Base-by-base conservation (phyloP, 2,888 invertebrate genomes). In the Yponomeuta sedellus region DNA sequence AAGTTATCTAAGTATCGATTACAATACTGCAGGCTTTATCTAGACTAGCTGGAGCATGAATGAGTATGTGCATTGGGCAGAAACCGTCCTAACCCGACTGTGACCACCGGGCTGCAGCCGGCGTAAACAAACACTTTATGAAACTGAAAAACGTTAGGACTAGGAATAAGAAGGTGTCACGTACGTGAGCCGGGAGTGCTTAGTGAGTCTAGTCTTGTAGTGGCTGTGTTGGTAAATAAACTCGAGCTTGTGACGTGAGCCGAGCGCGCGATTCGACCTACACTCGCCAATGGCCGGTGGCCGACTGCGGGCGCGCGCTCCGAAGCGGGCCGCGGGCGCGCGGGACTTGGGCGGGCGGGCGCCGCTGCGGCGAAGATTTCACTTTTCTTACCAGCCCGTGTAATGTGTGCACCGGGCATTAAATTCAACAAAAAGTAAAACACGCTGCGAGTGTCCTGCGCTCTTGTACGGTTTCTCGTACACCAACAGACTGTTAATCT, bases 241-340 rank as follows among this genome's bases (percentile, higher is more conserved):
- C 63, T 52, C 44, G 44, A 52, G 5, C 44, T 52, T 52, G 44
- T 12, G 44, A 22, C 11, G 19, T 1, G 28, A 62, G 19, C 10
- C 25, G 20, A 71, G 69, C 67, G 64, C 69, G 73, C 72, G 70
- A 73, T 71, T 71, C 79, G 78, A 73, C 77, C 77, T 76, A 74
- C 77, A 80, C 81, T 74, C 70, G 81, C 81, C 87, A 83, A 77
- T 85, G 82, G 79, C 75, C 78, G 83, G 74, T 79, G 82, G 83
- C 79, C 80, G 82, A 89, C 89, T 89, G 80, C 44, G 5, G 44
- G 44, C 44, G 44, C 44, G 44, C 44, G 2, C 44, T 52, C 44
- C 5, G 70, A 68, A 70, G 68, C 69, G 58, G 4, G 58, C 22
- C 12, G 44, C 44, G 44, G 44, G 11, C 44, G 44, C 44, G 10